Evolutionary conservation across 2,113 vertebrate species (phyloP), one percentile per base, ranked within the genome.

Genomic region (Gadus macrocephalus): DNA sequence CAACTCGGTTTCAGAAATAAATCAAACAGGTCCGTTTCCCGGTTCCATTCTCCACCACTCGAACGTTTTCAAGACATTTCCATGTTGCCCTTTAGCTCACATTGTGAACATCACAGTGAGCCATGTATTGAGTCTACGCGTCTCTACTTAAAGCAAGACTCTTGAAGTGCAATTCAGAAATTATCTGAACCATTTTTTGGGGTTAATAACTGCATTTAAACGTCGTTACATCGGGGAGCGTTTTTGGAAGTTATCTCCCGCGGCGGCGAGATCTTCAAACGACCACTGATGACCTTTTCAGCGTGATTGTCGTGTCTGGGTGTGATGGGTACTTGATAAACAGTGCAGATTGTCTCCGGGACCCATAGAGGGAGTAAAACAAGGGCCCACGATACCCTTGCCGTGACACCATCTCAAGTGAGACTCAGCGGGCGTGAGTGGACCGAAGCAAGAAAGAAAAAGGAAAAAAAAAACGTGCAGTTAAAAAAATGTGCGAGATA

Each of bases 351-450:
- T 20, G 81, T 81, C 83, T 86, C 31, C 69, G 79, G 87, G 86
- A 77, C 78, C 64, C 71, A 78, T 76, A 31, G 67, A 70, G 73
- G 66, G 77, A 81, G 80, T 77, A 49, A 49, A 49, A 14, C 42
- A 81, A 85, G 87, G 83, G 83, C 72, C 79, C 78, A n/a, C 75
- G 60, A 53, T 76, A 84, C 74, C 77, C 75, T 86, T 87, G 66
- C 68, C 42, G 71, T 87, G 87, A 88, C 86, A 88, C 87, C 82
- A 88, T 90, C 87, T 91, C 78, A 74, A 90, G 86, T 83, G 81
- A 81, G 82, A 85, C 85, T 84, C 72, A 83, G 53, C 8, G 42
- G 42, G 42, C 53, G 79, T 80, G 31, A 88, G 85, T 77, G 84
- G 85, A 81, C 80, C 73, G 71, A 80, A 86, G 74, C 81, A 56